Percentiles rank a stretch among this genome's conserved stretches.
Conservation (phyloP, 92 coral and sea anemone genomes). For the Ricordea florida region DNA sequence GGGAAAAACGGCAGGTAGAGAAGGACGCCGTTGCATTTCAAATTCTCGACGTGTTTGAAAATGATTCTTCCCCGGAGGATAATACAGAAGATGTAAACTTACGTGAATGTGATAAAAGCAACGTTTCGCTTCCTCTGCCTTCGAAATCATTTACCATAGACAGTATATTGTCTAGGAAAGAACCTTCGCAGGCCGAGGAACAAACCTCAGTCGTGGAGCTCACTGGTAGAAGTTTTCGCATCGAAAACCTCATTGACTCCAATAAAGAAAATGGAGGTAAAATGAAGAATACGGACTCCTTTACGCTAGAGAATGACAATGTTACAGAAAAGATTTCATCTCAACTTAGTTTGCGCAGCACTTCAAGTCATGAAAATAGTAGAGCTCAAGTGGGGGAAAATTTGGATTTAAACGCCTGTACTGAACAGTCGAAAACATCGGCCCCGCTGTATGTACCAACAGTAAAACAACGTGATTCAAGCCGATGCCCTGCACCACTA, state of each 20-base stretch:
- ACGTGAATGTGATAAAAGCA: no score
- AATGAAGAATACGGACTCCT: neutral
- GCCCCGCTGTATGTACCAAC: slow-evolving; percentile 38
- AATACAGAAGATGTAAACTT: neutral
- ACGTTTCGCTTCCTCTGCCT: slow-evolving; percentile 1
- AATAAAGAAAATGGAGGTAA: neutral
- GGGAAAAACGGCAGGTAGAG: slow-evolving; percentile 85
- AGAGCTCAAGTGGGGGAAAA: neutral
- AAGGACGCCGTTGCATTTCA: slow-evolving; percentile 43
- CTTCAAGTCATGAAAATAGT: neutral
- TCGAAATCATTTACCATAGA: slow-evolving; percentile 73
- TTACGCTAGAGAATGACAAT: neutral
- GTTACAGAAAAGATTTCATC: neutral
- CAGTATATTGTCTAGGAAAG: slow-evolving; percentile 76
- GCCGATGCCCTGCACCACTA: no score
- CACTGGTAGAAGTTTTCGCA: slow-evolving; percentile 6
- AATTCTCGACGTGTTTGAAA: slow-evolving; percentile 36
- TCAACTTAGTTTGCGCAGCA: neutral
- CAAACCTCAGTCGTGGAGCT: neutral
- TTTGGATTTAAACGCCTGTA: neutral
- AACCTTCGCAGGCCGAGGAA: slow-evolving; percentile 51
- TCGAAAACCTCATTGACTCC: slow-evolving; percentile 3
- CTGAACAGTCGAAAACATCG: neutral
- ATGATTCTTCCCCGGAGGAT: neutral
- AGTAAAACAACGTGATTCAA: neutral